These are phyloP conservation scores for Butastur rufipennis DNA, from an alignment of 2,113 vertebrate species.

Conservation along the genomic window DNA sequence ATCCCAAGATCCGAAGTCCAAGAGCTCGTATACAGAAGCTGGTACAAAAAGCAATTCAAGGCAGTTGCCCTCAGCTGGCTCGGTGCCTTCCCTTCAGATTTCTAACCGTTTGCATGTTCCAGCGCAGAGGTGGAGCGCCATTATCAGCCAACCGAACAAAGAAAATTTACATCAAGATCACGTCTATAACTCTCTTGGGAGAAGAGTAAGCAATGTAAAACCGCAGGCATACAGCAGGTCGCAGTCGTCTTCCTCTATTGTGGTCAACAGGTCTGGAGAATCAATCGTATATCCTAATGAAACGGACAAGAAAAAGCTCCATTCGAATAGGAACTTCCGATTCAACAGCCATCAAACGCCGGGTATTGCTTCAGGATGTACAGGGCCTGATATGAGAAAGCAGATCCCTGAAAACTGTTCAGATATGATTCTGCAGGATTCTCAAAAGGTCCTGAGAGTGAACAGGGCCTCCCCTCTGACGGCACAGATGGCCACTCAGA, in stretches of 20 bases:
- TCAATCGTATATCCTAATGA: constrained; percentile 64
- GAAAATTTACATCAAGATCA: constrained; percentile 77
- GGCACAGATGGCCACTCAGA: constrained; percentile 86
- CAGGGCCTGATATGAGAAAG: background rate
- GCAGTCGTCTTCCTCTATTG: constrained; percentile 79
- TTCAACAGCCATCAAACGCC: constrained; percentile 45
- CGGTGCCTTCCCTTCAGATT: constrained; percentile 83
- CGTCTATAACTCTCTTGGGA: constrained; percentile 82
- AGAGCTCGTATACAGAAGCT: constrained; percentile 20
- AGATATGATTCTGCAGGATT: constrained; percentile 90
- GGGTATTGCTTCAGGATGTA: background rate
- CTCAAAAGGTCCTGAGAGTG: constrained; percentile 89
- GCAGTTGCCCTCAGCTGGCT: constrained; percentile 76
- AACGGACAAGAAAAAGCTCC: constrained; percentile 55
- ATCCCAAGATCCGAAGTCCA: constrained; percentile 62
- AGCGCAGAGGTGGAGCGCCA: constrained; percentile 82
- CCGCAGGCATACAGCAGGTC: constrained; percentile 73
- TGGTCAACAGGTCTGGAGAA: constrained; percentile 69
- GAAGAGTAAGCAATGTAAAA: constrained; percentile 66
- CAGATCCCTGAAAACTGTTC: constrained; percentile 72
- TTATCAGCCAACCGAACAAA: constrained; percentile 81
- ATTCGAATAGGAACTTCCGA: constrained; percentile 36
- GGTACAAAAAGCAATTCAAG: constrained; percentile 58
- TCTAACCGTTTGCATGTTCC: constrained; percentile 66
- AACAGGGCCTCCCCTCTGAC: constrained; percentile 79